A percentile compares a stretch with the other conserved stretches of the same genome.
These are phyloP conservation scores for Halcyon chelicuti DNA, from an alignment of 2,797 vertebrate species.

Conservation along the genomic window DNA sequence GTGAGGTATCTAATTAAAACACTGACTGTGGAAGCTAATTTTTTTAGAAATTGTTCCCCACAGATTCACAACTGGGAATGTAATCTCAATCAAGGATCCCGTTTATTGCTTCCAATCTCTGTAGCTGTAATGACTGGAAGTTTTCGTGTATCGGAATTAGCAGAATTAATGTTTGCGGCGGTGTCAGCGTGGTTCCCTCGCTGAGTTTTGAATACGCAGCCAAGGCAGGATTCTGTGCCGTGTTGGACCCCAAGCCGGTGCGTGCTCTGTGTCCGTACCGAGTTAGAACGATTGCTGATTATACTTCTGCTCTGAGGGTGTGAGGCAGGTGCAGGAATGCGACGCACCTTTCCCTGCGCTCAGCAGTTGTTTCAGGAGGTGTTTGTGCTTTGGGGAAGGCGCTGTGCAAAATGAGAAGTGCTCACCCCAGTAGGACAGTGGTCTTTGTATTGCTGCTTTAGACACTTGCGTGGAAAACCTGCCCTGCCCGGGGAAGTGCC, in stretches of 20 bases:
- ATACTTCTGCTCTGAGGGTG: not conserved
- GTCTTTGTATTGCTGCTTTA: not conserved
- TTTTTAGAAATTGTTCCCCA: not conserved
- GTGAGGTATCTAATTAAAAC: slow-evolving; percentile 31
- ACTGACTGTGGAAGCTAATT: not conserved
- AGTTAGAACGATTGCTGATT: not conserved
- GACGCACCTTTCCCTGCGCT: fast-evolving
- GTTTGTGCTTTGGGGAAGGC: not conserved
- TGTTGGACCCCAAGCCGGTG: fast-evolving
- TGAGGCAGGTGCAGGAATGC: not conserved
- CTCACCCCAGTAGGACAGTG: not conserved
- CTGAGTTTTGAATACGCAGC: not conserved
- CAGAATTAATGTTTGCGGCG: not conserved
- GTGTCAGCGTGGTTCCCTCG: not conserved
- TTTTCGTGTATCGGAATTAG: not conserved
- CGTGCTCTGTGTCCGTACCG: not conserved
- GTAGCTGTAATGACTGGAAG: not conserved
- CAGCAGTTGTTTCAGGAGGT: fast-evolving
- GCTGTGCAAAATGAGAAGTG: fast-evolving
- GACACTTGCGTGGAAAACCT: not conserved
- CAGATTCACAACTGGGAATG: not conserved
- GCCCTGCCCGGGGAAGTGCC: not conserved
- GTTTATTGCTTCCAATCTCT: not conserved
- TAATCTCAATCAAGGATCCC: not conserved
- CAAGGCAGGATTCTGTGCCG: not conserved